Percentiles rank a stretch among this genome's conserved stretches.
These are phyloP conservation scores for Hiodon tergisus DNA, from an alignment of 2,113 vertebrate species.

Conservation along the genomic window DNA sequence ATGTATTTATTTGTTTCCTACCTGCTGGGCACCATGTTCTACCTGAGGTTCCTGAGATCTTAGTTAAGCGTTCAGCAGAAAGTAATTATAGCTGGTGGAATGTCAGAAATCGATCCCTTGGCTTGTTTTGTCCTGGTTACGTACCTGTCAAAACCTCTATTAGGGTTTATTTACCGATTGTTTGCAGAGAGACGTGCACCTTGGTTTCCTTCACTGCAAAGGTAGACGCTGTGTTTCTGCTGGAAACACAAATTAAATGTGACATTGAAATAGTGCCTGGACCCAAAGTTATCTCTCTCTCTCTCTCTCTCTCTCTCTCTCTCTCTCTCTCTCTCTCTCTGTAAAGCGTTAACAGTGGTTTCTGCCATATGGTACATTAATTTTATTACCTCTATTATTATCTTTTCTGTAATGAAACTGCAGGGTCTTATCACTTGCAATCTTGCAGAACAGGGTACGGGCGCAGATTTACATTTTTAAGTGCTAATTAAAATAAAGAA, in stretches of 20 bases:
- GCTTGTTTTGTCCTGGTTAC: conserved; percentile 45
- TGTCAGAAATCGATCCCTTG: conserved; percentile 46
- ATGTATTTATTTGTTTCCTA: background rate
- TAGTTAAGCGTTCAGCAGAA: conserved; percentile 48
- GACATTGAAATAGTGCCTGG: conserved; percentile 39
- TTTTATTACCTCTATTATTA: conserved; percentile 11
- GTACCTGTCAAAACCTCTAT: conserved; percentile 45
- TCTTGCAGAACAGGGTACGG: background rate
- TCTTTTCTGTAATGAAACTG: conserved; percentile 19
- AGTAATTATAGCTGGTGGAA: conserved; percentile 51
- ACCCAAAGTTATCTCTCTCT: conserved; percentile 25
- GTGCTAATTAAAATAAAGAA: conserved; percentile 26
- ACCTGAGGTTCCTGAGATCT: conserved; percentile 21
- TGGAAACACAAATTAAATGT: conserved; percentile 40
- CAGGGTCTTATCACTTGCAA: conserved; percentile 14
- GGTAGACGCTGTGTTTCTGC: conserved; percentile 28
- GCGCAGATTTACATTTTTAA: conserved; percentile 26
- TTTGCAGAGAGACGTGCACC: conserved; percentile 34
- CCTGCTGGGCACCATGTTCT: conserved; percentile 30
- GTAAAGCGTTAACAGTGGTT: conserved; percentile 5
- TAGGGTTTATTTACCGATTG: conserved; percentile 45
- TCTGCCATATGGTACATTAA: conserved; percentile 12
- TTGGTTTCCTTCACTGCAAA: conserved; percentile 34
- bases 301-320: background rate
- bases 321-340: background rate